These are phyloP conservation scores for Scylla paramamosain DNA, from an alignment of 1,140 invertebrate genomes.

Conservation along the genomic window DNA sequence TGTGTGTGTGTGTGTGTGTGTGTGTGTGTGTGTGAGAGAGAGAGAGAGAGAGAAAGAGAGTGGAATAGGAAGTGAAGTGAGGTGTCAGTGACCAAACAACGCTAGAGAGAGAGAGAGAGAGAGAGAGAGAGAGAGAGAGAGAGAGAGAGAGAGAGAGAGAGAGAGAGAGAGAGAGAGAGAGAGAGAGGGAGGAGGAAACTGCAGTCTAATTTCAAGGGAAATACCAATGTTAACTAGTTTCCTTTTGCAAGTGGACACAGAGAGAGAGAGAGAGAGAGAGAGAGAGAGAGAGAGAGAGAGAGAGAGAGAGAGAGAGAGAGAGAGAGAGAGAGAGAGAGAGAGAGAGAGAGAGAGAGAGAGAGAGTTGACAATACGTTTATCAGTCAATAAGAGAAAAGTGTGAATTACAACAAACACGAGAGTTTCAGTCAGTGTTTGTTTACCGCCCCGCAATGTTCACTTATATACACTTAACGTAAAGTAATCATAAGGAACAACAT, in stretches of 20 bases:
- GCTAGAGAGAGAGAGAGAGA: background rate
- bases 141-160: slow-evolving; percentile 35
- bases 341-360: no score
- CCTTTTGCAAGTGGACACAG: background rate
- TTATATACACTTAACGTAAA: no score
- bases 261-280: background rate
- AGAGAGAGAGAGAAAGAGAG: background rate
- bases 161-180: slow-evolving; percentile 47
- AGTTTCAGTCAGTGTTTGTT: no score
- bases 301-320: background rate
- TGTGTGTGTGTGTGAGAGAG: background rate
- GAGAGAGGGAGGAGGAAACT: background rate
- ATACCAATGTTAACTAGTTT: background rate
- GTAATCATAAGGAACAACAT: no score
- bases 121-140: slow-evolving; percentile 32
- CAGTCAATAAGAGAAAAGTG: no score
- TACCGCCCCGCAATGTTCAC: no score
- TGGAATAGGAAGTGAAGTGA: no score
- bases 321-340: no score
- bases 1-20: no score
- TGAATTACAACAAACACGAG: no score
- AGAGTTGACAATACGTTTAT: no score
- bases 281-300: background rate
- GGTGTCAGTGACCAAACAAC: no score
- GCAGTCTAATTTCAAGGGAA: background rate